Conservation (phyloP, 2,888 invertebrate species). For the Pogonocherus hispidulus region DNA sequence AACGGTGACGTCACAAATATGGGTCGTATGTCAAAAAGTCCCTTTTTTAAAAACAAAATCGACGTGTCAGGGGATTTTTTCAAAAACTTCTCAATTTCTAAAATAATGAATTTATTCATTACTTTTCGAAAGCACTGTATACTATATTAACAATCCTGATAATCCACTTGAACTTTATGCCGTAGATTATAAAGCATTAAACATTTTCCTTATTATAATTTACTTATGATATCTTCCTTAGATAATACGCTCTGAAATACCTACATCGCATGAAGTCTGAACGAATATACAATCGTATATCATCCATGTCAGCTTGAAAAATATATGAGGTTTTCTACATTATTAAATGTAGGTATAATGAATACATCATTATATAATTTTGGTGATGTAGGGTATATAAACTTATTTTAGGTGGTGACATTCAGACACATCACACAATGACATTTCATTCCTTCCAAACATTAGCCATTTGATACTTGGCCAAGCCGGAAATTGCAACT, state of each 20-base stretch:
- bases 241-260: constrained; percentile 36
- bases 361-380: constrained; percentile 34
- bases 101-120: too few species aligned
- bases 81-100: too few species aligned
- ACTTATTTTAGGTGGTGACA: constrained; percentile 53
- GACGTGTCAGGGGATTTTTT: too few species aligned
- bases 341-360: constrained; percentile 10
- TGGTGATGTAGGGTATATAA: constrained; percentile 42
- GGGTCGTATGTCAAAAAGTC: too few species aligned
- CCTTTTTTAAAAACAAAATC: too few species aligned
- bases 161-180: too few species aligned
- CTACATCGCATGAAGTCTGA: constrained; percentile 24
- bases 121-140: too few species aligned
- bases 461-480: constrained; percentile 51
- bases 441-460: constrained; percentile 52
- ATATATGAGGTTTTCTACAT: constrained; percentile 36
- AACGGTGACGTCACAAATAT: too few species aligned
- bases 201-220: constrained; percentile 36
- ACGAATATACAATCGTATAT: constrained; percentile 38
- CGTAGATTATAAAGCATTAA: constrained; percentile 1
- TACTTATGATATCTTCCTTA: constrained; percentile 42
- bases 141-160: too few species aligned
- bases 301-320: constrained; percentile 44
- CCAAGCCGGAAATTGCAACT: constrained; percentile 53
- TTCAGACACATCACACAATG: constrained; percentile 52